Percentiles rank a stretch among this genome's conserved stretches.
Evolutionary conservation across 2,113 vertebrate species (phyloP).

Genomic region (Zosterops pallidus): DNA sequence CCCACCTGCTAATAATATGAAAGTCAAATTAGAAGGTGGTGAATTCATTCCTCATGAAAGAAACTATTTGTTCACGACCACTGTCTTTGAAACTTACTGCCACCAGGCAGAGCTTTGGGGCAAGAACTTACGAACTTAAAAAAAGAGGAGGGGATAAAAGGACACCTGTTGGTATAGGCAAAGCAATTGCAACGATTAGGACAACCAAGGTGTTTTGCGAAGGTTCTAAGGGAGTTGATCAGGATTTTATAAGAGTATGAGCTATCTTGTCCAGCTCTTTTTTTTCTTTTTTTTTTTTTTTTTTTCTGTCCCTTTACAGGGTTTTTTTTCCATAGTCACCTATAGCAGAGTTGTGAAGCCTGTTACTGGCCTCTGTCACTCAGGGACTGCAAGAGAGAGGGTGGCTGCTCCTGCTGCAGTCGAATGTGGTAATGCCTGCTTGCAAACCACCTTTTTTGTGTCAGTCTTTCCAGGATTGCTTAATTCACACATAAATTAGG

Average conservation of each 20-base stretch:
- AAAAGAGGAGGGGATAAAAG: not conserved
- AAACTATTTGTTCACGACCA: slow-evolving; percentile 3
- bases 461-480: not conserved
- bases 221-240: not conserved
- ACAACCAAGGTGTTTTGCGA: not conserved
- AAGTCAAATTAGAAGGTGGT: slow-evolving; percentile 38
- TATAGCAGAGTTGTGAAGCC: not conserved
- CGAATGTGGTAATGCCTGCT: not conserved
- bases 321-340: not conserved
- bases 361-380: not conserved
- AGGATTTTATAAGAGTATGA: not conserved
- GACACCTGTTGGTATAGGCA: not conserved
- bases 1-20: slow-evolving; percentile 49
- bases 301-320: not conserved
- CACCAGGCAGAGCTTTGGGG: not conserved
- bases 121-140: not conserved
- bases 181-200: not conserved
- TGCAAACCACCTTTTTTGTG: not conserved
- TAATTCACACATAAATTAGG: not conserved
- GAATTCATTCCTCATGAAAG: slow-evolving; percentile 34
- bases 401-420: not conserved
- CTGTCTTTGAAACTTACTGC: not conserved
- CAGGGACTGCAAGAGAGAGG: not conserved
- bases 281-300: not conserved
- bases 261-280: not conserved